Evolutionary conservation across 2,888 invertebrate species (phyloP), one percentile per base, ranked within the genome.

Genomic region (Apamea monoglypha): DNA sequence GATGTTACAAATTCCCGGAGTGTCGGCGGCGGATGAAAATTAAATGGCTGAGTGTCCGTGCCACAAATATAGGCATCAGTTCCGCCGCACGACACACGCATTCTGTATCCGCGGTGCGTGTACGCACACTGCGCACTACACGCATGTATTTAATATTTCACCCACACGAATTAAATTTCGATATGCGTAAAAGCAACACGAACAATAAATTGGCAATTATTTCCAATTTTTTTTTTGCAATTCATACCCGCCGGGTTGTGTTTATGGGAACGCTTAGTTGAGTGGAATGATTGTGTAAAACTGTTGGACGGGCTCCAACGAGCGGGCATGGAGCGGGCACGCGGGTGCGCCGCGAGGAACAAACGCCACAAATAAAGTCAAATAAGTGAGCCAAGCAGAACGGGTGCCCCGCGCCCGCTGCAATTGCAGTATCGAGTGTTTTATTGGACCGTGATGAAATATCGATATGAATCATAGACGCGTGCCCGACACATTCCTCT

Each of bases 271-370:
- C 96, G 96, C 96, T 96, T 96, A 96, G 96, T 96, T 96, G 96
- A 96, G 96, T 96, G 96, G 96, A 96, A 97, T 96, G 96, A 97
- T 96, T 96, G 96, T 96, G 96, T 96, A 96, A 96, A 97, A 96
- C 95, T 95, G 95, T 97, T 96, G 96, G 96, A 95, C 93, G 88
- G 90, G 89, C 92, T 96, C 96, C 96, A 97, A 95, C 95, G 32
- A 32, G 32, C 32, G 32, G 32, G 32, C 32, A 32, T 3, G 82
- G 92, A 91, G 93, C 92, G 93, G 92, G 92, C 90, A 92, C 82
- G 84, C 90, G 93, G 92, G 92, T 91, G 92, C 74, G 81, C 90
- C 80, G 83, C 92, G 92, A 92, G 93, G 92, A 94, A 95, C 96
- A 96, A 96, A 95, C 95, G 95, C 94, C 93, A 92, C 95, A 95